Conservation (phyloP, 2,888 invertebrate genomes). For the Scelioninae gen. 2 region DNA sequence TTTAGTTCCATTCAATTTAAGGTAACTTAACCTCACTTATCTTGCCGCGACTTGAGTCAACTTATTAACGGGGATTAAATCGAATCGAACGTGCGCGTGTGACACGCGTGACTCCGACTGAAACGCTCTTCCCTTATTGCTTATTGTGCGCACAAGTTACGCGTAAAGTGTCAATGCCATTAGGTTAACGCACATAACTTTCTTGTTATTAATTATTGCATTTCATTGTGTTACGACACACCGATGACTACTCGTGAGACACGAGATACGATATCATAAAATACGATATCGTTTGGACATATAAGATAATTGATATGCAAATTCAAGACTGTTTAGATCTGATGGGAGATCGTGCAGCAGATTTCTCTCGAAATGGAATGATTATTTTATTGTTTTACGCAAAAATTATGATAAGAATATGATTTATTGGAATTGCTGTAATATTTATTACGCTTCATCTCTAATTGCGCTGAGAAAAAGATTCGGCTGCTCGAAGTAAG, state of each 20-base stretch:
- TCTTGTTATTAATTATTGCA: constrained; percentile 57
- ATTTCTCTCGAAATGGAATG: constrained; percentile 15
- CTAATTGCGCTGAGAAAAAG: too few species aligned
- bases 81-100: constrained; percentile 1
- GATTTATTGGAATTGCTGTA: too few species aligned
- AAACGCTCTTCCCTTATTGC: constrained; percentile 20
- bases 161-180: constrained; percentile 58
- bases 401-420: constrained; percentile 8
- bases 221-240: constrained; percentile 48
- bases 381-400: constrained; percentile 10
- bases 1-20: too few species aligned
- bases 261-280: constrained; percentile 34
- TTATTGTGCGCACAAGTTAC: constrained; percentile 33
- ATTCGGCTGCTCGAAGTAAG: too few species aligned
- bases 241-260: constrained; percentile 44
- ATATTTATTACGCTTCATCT: too few species aligned
- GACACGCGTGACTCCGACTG: not conserved
- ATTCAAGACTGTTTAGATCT: constrained; percentile 13
- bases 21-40: too few species aligned
- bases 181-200: constrained; percentile 53
- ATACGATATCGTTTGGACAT: constrained; percentile 32
- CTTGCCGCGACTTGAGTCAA: not conserved
- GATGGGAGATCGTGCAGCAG: constrained; percentile 10
- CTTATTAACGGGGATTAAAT: constrained; percentile 16
- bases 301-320: constrained; percentile 35